A percentile compares a stretch with the other conserved stretches of the same genome.
Conservation (phyloP, 2,888 invertebrate species). For the Sinohyriopsis cumingii region DNA sequence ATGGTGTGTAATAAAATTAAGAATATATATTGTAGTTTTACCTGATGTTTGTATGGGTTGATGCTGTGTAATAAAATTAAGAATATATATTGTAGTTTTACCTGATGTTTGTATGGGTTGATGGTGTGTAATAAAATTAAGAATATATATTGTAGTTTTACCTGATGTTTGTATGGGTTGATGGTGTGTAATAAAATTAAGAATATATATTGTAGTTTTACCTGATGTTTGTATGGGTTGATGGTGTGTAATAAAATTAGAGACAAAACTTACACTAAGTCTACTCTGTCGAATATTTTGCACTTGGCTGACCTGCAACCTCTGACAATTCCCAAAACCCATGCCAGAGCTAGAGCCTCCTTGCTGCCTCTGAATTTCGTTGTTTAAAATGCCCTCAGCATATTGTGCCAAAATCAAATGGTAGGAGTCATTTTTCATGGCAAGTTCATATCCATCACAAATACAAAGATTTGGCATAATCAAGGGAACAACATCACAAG, state of each 20-base stretch:
- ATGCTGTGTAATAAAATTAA: too few relatives aligned
- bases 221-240: not conserved
- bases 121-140: too few relatives aligned
- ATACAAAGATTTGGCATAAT: conserved; percentile 58
- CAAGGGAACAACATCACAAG: conserved; percentile 49
- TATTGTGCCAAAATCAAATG: conserved; percentile 47
- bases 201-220: too few relatives aligned
- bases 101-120: not conserved
- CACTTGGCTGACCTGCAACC: conserved; percentile 31
- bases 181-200: too few relatives aligned
- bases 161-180: not conserved
- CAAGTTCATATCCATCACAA: conserved; percentile 50
- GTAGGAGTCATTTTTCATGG: conserved; percentile 24
- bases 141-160: too few relatives aligned
- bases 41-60: not conserved
- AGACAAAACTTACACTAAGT: conserved; percentile 17
- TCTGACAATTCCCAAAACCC: conserved; percentile 46
- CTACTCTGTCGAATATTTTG: conserved; percentile 36
- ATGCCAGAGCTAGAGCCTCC: conserved; percentile 2
- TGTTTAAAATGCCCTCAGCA: conserved; percentile 54
- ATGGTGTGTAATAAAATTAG: not conserved
- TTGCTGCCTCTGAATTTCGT: conserved; percentile 46
- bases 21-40: too few relatives aligned
- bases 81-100: too few relatives aligned
- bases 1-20: too few relatives aligned